Base-by-base conservation (phyloP, 2,113 vertebrate genomes). In the Cynocephalus volans region DNA sequence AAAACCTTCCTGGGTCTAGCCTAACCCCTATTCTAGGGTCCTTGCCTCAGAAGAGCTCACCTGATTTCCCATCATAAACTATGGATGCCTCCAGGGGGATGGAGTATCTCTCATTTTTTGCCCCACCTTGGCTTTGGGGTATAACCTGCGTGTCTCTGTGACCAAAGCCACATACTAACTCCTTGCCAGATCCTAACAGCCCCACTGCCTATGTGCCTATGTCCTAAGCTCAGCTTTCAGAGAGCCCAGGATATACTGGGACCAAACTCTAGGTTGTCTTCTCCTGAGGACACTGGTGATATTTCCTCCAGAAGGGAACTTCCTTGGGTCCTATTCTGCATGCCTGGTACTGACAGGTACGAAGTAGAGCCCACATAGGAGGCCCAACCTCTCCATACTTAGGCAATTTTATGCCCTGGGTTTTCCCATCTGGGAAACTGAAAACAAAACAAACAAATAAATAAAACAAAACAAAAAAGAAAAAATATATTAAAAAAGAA, bases 251-350 rank as follows among this genome's bases (percentile, higher is more conserved):
- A 45, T 79, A 73, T 73, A 26, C 54, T 62, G 50, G 58, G 79
- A 41, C 45, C 56, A 81, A 76, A 58, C 28, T 65, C 62, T 24
- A 58, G 48, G 24, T 65, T 65, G 19, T 48, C 54, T 77, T 72
- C 23, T 11, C 13, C 23, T 0, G 0, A 65, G 58, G 56, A 70
- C 0, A 4, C 60, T 14, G 21, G 36, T 33, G 62, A 87, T 9
- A 26, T 48, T 2, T 79, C 56, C 36, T 50, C n/a, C 19, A 41
- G 17, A 73, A 28, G 54, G 19, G 48, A 17, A 3, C 41, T 50
- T 56, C 72, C 17, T 23, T 41, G n/a, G 62, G 52, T 58, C 48
- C 31, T 73, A 45, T 90, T 76, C 9, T 10, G 33, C 6, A 1
- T 54, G 77, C 10, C 41, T 52, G 76, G 76, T 50, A 65, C 31